Evolutionary conservation across 2,888 invertebrate genomes (phyloP), one percentile per base, ranked within the genome.

Genomic region (Acleris laterana): DNA sequence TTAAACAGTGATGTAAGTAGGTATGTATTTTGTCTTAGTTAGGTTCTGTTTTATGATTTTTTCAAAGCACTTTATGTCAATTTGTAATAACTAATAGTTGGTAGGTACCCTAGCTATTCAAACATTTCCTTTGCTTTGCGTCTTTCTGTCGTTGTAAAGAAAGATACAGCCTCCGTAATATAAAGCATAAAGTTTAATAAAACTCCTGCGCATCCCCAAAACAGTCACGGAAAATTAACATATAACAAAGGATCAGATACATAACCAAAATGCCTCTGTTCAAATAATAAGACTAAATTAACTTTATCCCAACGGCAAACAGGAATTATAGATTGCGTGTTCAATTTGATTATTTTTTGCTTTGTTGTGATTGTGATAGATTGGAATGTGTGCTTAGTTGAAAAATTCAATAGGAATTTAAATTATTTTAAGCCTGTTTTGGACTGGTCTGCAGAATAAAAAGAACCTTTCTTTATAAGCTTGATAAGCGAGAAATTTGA

Each of bases 221-320:
- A 38, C 17, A 25, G 22, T 60, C 50, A 42, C 42, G 17, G 22
- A 11, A 49, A n/a, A 50, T 60, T 61, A 50, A 19, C 46, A 55
- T 49, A 50, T 22, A 50, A 48, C 48, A 48, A 50, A 50, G 22
- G 50, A 50, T 22, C 50, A 20, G 19, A 13, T 5, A 17, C 17
- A 49, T 55, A 11, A 28, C 38, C 28, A 13, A 48, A 49, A 32
- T 62, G 46, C 53, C 62, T 46, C 52, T 46, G 46, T 32, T 62
- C 19, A n/a, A n/a, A 48, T 17, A 46, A 38, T 13, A 38, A 38
- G 13, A 38, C 38, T 46, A 46, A 46, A 46, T n/a, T 4, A 50
- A 28, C 44, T 32, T 32, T 53, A 62, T 50, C 2, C 13, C 5
- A 20, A 49, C 20, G 49, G 49, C 2, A 49, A 17, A 44, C 6